These are phyloP conservation scores for Drosophila ustulata DNA, from an alignment of 2,888 invertebrate genomes.

Conservation along the genomic window DNA sequence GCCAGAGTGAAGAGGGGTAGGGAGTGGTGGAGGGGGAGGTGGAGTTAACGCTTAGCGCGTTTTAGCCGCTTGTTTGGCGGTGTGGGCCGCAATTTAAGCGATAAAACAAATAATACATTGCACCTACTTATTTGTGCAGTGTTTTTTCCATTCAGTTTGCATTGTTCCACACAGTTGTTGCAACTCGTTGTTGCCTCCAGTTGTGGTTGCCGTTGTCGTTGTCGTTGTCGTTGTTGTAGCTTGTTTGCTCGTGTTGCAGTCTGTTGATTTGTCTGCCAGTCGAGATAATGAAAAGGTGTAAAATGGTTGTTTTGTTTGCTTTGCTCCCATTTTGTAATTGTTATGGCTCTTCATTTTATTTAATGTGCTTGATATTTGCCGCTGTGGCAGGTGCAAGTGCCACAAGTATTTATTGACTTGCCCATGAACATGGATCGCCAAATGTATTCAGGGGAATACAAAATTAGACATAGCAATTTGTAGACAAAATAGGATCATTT, in stretches of 20 bases:
- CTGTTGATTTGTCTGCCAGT: slow-evolving; percentile 69
- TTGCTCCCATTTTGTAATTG: slow-evolving; percentile 67
- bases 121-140: slow-evolving; percentile 75
- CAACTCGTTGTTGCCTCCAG: slow-evolving; percentile 13
- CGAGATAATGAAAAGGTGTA: slow-evolving; percentile 78
- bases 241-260: slow-evolving; percentile 49
- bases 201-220: slow-evolving; percentile 13
- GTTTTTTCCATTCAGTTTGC: slow-evolving; percentile 40
- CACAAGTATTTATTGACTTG: slow-evolving; percentile 23
- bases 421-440: too few relatives aligned
- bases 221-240: slow-evolving; percentile 22
- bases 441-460: too few relatives aligned
- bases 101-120: slow-evolving; percentile 80
- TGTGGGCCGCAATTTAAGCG: slow-evolving; percentile 71
- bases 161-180: slow-evolving; percentile 47
- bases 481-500: not conserved
- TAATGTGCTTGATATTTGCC: not conserved
- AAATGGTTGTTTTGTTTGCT: slow-evolving; percentile 78
- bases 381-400: slow-evolving; percentile 44
- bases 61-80: slow-evolving; percentile 73
- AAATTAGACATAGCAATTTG: too few relatives aligned
- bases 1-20: not conserved
- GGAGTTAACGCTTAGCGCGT: slow-evolving; percentile 73
- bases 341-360: slow-evolving; percentile 43
- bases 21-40: not conserved